Conservation (phyloP, 1,140 invertebrate species). For the Drosophila mojavensis region DNA sequence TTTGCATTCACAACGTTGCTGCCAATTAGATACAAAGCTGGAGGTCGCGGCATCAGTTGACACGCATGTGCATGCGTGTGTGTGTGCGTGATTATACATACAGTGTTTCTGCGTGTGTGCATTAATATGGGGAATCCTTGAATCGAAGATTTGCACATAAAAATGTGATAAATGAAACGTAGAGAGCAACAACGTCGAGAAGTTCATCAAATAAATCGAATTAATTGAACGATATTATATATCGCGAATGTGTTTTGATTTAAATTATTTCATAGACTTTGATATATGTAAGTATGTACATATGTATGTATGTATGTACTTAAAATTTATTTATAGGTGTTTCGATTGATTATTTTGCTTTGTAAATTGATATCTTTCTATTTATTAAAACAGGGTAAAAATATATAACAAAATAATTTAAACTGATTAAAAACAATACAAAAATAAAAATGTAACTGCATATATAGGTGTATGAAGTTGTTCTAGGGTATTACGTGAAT, state of each 20-base stretch:
- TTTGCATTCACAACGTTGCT: slow-evolving; percentile 27
- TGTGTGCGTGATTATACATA: no score
- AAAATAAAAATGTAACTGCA: no score
- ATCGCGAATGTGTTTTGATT: no score
- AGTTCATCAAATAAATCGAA: no score
- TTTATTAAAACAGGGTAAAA: no score
- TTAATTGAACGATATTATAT: no score
- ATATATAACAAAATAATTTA: no score
- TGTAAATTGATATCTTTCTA: neutral
- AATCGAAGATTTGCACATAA: neutral
- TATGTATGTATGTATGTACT: neutral
- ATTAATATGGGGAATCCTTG: slow-evolving; percentile 22
- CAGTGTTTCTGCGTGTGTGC: neutral
- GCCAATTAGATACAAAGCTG: slow-evolving; percentile 40
- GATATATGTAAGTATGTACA: neutral
- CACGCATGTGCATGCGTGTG: neutral
- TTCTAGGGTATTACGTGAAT: neutral
- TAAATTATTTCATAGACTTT: neutral
- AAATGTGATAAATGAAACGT: neutral
- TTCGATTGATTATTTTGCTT: neutral
- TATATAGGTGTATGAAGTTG: no score
- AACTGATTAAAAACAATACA: no score
- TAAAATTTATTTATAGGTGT: neutral
- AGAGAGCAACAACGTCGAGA: no score
- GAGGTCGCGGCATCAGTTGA: slow-evolving; percentile 28